These are phyloP conservation scores for Syrrhaptes paradoxus DNA, from an alignment of 2,113 vertebrate genomes.

Conservation along the genomic window DNA sequence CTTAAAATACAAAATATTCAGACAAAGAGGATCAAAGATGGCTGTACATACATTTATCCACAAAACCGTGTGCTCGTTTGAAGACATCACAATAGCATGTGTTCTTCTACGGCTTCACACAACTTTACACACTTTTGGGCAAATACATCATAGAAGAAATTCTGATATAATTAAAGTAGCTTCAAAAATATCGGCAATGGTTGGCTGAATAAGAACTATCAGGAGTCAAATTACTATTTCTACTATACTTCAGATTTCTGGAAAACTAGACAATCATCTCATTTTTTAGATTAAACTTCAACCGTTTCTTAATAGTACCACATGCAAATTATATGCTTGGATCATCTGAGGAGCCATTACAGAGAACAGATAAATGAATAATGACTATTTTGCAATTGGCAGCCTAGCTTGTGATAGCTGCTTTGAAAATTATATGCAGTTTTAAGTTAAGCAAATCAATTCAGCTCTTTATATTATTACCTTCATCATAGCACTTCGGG, in stretches of 20 bases:
- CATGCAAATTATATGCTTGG: not conserved
- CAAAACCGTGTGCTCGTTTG: not conserved
- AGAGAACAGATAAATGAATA: not conserved
- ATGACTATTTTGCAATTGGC: not conserved
- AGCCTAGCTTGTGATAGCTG: not conserved
- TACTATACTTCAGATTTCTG: not conserved
- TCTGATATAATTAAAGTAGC: not conserved
- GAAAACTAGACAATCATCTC: not conserved
- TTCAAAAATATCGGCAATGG: not conserved
- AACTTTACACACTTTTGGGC: not conserved
- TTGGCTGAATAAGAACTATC: not conserved
- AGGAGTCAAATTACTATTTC: not conserved
- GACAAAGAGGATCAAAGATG: slow-evolving; percentile 28
- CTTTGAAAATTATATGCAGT: not conserved
- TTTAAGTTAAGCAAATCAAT: not conserved
- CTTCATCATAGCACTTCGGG: slow-evolving; percentile 98
- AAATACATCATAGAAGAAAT: not conserved
- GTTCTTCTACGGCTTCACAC: not conserved
- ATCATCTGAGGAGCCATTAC: not conserved
- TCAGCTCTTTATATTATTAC: slow-evolving; percentile 70
- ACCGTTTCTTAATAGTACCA: not conserved
- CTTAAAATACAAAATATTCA: slow-evolving; percentile 34
- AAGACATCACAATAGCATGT: slow-evolving; percentile 10
- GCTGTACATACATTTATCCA: not conserved
- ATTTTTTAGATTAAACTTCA: slow-evolving; percentile 1